These are phyloP conservation scores for Gobionotothen gibberifrons DNA, from an alignment of 2,797 vertebrate genomes.

Conservation along the genomic window DNA sequence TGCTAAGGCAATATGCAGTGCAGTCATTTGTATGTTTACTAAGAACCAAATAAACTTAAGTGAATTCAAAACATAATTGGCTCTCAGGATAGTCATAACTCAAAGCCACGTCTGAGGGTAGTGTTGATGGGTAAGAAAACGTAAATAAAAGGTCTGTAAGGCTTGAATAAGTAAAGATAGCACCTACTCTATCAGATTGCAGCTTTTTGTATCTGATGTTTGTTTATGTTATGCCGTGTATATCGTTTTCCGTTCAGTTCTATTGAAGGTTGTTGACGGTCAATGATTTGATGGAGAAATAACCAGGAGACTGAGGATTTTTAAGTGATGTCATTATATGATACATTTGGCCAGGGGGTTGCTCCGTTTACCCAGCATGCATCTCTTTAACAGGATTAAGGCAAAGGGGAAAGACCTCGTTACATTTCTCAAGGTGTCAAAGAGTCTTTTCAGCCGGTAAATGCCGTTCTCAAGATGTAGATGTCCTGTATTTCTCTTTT, in stretches of 20 bases:
- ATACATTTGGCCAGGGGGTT: background rate
- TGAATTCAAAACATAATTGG: slow-evolving; percentile 16
- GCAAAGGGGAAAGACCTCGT: fast-evolving
- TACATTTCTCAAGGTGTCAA: background rate
- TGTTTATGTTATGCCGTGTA: too few relatives aligned
- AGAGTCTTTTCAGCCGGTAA: background rate
- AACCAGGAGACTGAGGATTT: background rate
- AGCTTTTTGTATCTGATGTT: background rate
- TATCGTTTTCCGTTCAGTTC: background rate
- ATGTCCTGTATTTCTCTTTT: too few relatives aligned
- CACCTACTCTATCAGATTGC: background rate
- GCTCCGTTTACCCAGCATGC: background rate
- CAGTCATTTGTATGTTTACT: background rate
- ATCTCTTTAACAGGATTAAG: background rate
- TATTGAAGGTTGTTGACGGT: background rate
- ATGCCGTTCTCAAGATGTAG: too few relatives aligned
- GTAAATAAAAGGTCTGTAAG: background rate
- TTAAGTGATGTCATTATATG: background rate
- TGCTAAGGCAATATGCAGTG: background rate
- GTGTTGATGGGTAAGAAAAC: slow-evolving; percentile 16
- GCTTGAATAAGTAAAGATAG: background rate
- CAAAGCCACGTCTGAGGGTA: background rate
- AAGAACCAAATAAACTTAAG: background rate
- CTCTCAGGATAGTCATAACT: slow-evolving; percentile 15
- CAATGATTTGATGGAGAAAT: background rate